Conservation (phyloP, 2,113 vertebrate species). For the Apteryx owenii region DNA sequence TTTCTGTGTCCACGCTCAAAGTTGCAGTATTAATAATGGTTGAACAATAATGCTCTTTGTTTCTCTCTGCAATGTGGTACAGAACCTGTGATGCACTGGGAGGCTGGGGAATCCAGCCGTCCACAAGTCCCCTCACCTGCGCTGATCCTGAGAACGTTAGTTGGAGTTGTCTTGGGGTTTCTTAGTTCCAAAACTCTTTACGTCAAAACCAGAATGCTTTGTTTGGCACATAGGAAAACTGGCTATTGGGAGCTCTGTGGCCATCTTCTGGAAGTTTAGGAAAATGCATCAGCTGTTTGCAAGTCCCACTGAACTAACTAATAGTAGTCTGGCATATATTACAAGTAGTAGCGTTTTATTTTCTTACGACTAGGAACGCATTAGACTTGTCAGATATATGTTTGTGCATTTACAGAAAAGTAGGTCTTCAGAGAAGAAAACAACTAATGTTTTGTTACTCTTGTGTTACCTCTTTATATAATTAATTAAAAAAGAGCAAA, state of each 20-base stretch:
- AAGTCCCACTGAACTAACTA: background rate
- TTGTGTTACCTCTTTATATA: background rate
- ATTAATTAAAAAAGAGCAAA: background rate
- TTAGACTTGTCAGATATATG: background rate
- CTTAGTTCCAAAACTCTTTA: background rate
- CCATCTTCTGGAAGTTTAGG: conserved; percentile 64
- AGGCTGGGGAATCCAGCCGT: background rate
- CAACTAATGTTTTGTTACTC: background rate
- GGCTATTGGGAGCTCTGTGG: conserved; percentile 34
- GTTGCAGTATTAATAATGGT: background rate
- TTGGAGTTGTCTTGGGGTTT: background rate
- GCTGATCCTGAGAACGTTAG: background rate
- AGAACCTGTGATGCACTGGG: background rate
- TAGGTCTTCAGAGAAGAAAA: background rate
- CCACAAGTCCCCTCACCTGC: background rate
- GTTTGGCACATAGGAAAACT: background rate
- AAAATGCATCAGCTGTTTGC: conserved; percentile 10
- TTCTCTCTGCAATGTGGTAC: background rate
- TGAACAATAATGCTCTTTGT: background rate
- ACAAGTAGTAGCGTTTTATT: background rate
- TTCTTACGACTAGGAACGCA: background rate
- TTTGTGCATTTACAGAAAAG: background rate
- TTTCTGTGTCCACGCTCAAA: background rate
- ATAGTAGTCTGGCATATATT: background rate
- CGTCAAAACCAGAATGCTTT: background rate